Base-by-base conservation (phyloP, 2,888 invertebrate species). In the Polyommatus icarus region DNA sequence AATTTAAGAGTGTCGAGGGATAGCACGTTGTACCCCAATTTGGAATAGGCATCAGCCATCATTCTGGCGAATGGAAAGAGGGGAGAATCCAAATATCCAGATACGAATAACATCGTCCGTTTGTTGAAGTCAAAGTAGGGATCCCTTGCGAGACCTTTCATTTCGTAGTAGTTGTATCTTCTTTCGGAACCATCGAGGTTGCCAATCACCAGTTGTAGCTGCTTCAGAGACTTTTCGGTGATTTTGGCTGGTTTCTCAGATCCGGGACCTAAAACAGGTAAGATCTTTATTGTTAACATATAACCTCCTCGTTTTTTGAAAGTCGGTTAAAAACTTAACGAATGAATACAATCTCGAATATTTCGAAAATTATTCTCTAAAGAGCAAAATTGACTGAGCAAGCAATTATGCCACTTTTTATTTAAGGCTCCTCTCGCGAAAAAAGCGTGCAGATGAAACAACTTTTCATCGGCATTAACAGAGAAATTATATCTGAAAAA, bases 1-100 rank as follows among this genome's bases (percentile, higher is more conserved):
- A 82, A 81, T 71, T 40, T 73, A 54, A 80, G 78, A 6, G 80
- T 82, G 46, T 80, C 81, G 15, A 83, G 77, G 54, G 82, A 32
- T 12, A 82, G 36, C 3, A 79, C 78, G 10, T 82, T 83, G 67
- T 90, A 92, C 0, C 87, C 89, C 61, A 86, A 54, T 3, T 83
- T 84, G 72, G 83, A 87, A 76, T 91, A 93, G 0, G 80, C 61
- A 0, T 79, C 76, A 0, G 85, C 88, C 1, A 87, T 75, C 0
- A 82, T 76, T 3, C 78, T 73, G 0, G 87, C 88, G 0, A 86
- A 79, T 0, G 85, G 82, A 59, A 85, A 86, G 7, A 73, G 82
- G 0, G 90, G 87, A 15, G 85, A 88, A 50, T 92, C 92, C 81
- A 90, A 46, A 76, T 83, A 93, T 0, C 92, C 92, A 0, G 88